phyloP scores from a whole-genome alignment of 2,113 vertebrate genomes.

The Melanostigma gelatinosum region DNA sequence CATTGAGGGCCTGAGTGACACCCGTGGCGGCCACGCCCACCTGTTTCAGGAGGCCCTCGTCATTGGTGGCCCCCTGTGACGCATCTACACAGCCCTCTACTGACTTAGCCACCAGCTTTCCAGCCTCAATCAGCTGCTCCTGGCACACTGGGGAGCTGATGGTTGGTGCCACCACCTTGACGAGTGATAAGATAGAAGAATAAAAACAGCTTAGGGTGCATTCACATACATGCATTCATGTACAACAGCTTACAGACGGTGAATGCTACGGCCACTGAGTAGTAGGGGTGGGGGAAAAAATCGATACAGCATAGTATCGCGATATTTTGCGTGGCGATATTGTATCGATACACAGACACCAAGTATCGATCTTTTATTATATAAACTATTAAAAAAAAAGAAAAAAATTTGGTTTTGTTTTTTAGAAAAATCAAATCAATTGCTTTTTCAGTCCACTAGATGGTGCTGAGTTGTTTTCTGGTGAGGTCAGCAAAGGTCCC shows the following conservation, averaged over 20 bases:
- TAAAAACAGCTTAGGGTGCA: background rate
- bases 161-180: constrained; percentile 95
- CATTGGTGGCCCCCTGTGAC: constrained; percentile 89
- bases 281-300: no score
- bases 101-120: constrained; percentile 95
- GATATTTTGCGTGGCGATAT: no score
- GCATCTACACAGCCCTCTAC: constrained; percentile 96
- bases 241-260: background rate
- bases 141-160: constrained; percentile 97
- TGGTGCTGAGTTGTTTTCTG: no score
- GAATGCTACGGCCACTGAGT: background rate
- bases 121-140: constrained; percentile 95
- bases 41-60: constrained; percentile 93
- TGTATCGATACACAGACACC: no score
- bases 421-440: no score
- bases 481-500: no score
- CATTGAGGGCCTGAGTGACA: constrained; percentile 95
- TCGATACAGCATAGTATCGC: no score
- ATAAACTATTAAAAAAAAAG: no score
- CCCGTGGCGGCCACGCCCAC: constrained; percentile 92
- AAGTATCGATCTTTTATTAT: no score
- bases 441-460: no score
- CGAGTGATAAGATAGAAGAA: background rate
- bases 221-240: background rate
- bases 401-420: no score